A percentile compares a stretch with the other conserved stretches of the same genome.
These are phyloP conservation scores for Periparus ater DNA, from an alignment of 2,797 vertebrate genomes.

Conservation along the genomic window DNA sequence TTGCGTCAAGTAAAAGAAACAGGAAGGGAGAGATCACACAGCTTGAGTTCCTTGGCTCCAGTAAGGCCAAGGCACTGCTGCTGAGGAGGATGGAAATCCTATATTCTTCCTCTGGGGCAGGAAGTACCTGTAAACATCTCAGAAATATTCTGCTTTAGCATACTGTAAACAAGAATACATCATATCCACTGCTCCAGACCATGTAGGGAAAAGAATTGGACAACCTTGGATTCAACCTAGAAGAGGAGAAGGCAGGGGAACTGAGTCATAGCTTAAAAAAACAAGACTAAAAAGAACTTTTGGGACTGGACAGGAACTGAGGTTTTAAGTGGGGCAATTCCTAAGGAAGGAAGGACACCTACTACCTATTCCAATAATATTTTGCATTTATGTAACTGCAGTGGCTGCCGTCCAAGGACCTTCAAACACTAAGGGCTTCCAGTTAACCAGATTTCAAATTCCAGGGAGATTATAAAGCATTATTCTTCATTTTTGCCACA, in stretches of 20 bases:
- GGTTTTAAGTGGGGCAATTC: slow-evolving; percentile 56
- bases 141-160: slow-evolving; percentile 59
- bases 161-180: slow-evolving; percentile 69
- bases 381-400: slow-evolving; percentile 55
- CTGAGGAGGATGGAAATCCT: slow-evolving; percentile 72
- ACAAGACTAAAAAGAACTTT: slow-evolving; percentile 39
- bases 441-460: slow-evolving; percentile 2
- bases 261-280: slow-evolving; percentile 65
- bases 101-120: slow-evolving; percentile 75
- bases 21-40: slow-evolving; percentile 77
- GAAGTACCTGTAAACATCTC: slow-evolving; percentile 75
- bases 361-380: slow-evolving; percentile 64
- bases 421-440: slow-evolving; percentile 2
- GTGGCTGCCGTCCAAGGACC: slow-evolving; percentile 10
- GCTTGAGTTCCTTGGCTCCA: slow-evolving; percentile 73
- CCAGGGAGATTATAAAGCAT: background rate
- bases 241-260: slow-evolving; percentile 46
- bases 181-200: slow-evolving; percentile 51
- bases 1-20: slow-evolving; percentile 76
- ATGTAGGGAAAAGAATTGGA: slow-evolving; percentile 52
- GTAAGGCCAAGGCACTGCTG: slow-evolving; percentile 57
- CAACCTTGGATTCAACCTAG: slow-evolving; percentile 38
- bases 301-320: slow-evolving; percentile 46
- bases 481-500: background rate
- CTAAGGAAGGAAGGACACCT: slow-evolving; percentile 70